These are phyloP conservation scores for Gymnogyps californianus DNA, from an alignment of 2,113 vertebrate species.

Conservation along the genomic window DNA sequence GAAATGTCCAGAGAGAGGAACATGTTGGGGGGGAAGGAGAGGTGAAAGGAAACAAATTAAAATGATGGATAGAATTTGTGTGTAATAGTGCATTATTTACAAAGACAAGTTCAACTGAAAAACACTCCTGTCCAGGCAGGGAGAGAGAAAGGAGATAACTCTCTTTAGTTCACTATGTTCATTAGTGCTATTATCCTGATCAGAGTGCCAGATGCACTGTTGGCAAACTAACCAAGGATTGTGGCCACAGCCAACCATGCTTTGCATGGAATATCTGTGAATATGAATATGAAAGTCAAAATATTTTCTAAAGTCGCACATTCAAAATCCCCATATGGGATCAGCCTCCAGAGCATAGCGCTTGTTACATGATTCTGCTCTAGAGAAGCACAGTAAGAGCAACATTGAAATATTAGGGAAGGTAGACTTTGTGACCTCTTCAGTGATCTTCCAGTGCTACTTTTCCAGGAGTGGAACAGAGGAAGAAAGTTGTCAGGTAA, in stretches of 20 bases:
- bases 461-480: background rate
- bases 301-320: background rate
- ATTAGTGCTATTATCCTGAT: background rate
- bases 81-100: constrained; percentile 58
- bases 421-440: background rate
- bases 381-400: background rate
- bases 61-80: constrained; percentile 39
- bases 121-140: constrained; percentile 17
- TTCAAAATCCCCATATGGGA: background rate
- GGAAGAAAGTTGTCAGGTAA: background rate
- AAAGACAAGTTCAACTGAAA: constrained; percentile 51
- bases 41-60: constrained; percentile 43
- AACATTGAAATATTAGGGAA: background rate
- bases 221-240: background rate
- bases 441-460: background rate
- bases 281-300: background rate
- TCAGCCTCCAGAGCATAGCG: background rate
- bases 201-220: background rate
- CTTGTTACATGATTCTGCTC: background rate
- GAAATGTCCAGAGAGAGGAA: background rate
- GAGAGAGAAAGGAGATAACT: background rate
- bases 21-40: background rate
- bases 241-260: background rate
- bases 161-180: background rate
- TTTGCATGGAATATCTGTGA: background rate